Evolutionary conservation across 1,140 invertebrate species (phyloP), one percentile per base, ranked within the genome.

Genomic region (Copidosoma floridanum): DNA sequence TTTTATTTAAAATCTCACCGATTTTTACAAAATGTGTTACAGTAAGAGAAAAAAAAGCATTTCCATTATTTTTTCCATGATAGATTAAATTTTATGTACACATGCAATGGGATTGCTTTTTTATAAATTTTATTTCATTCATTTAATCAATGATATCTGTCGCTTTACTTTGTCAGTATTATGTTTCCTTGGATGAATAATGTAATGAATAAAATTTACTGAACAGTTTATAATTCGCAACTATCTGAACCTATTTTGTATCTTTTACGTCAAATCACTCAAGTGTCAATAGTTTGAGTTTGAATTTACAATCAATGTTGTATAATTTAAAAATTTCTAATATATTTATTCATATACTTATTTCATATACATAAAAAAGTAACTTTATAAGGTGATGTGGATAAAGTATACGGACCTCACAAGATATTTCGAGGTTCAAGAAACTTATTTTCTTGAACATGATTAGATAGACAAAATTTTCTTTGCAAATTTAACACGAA

Each of bases 301-400:
- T 56, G 16, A 57, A 62, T 62, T 37, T 62, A 62, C 53, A 62
- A 56, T 51, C n/a, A 29, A 56, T 56, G 23, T 50, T 50, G 44
- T 44, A 55, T 62, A 51, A 62, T 56, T 62, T 57, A 62, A 56
- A 62, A 62, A 56, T 55, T 43, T 52, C 38, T 57, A 56, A 56
- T 56, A 56, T 61, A 61, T 50, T 54, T 60, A 47, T 53, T 44
- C 50, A 55, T 60, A 48, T 55, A 50, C 37, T 54, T 35, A 50
- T 44, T 51, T 61, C 41, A 61, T 61, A 62, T 56, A 50, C 29
- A 43, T 48, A 52, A 53, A 46, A 53, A 40, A 29, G 23, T 50
- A 50, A 40, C 43, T n/a, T 52, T 37, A 12, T 38, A 35, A 29
- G 27, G 38, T 56, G 53, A 62, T 52, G 47, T 57, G 56, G 37